Base-by-base conservation (phyloP, 2,797 vertebrate genomes). In the Babyrousa celebensis region DNA sequence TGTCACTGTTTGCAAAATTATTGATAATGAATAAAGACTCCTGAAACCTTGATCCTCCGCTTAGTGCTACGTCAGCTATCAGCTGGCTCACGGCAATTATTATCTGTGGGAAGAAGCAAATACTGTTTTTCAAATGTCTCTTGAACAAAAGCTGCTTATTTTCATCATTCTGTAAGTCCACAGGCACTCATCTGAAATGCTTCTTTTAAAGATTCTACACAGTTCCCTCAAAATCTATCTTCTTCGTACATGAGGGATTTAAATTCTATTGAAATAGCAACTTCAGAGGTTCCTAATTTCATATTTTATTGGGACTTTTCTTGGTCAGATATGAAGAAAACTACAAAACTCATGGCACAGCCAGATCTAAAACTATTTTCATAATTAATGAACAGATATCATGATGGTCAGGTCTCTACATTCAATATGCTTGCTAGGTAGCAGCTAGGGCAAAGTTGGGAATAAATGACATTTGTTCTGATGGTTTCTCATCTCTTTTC, bases 1-100 rank as follows among this genome's bases (percentile, higher is more conserved):
- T 99, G 98, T 99, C 99, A 0, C 99, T 99, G 96, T 99, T 99
- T 85, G 99, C 99, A 96, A 99, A 99, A 98, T 99, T 99, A 99
- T 99, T 99, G 98, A 99, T 99, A 98, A 99, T 99, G 85, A 99
- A 99, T 36, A 99, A 99, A 4, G 99, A 99, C 96, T 99, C 99
- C 98, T 99, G 99, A 98, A 99, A 99, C 93, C 99, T 99, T 0
- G 99, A 99, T 62, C 99, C 99, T 94, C 99, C 99, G 0, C 99
- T 99, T 60, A 99, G 99, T 0, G 99, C 99, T 97, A 99, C 99
- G 29, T 99, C 99, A 14, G 99, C 99, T 98, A 99, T 99, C 93
- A 99, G 98, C 88, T 99, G 99, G 97, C 99, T 99, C 58, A 99
- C 99, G 0, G 99, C 99, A 29, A 99, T 99, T 97, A 99, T 99